phyloP scores from a whole-genome alignment of 1,140 invertebrate species.

The Drosophila carrolli region DNA sequence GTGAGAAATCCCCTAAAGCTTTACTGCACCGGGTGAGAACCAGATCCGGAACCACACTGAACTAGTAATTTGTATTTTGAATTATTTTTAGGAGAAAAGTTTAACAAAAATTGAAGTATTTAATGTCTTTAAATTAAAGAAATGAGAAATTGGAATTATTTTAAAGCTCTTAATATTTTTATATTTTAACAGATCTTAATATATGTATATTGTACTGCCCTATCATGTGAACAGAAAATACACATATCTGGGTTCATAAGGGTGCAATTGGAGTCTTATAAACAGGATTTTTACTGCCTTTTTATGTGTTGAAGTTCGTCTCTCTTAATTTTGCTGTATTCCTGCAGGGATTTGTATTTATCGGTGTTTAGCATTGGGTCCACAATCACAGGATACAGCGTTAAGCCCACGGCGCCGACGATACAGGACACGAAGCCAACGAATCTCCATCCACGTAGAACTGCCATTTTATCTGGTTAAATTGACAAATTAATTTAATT shows the following conservation, averaged over 20 bases:
- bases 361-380: conserved; percentile 88
- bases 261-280: background rate
- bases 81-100: no score
- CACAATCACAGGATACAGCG: conserved; percentile 88
- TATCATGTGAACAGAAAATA: conserved; percentile 11
- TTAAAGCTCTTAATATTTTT: background rate
- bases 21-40: conserved; percentile 7
- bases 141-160: no score
- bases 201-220: conserved; percentile 11
- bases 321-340: conserved; percentile 51
- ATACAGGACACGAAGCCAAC: conserved; percentile 86
- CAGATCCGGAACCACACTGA: conserved; percentile 8
- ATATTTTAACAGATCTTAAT: conserved; percentile 12
- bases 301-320: conserved; percentile 44
- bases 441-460: conserved; percentile 87
- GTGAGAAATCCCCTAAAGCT: conserved; percentile 46
- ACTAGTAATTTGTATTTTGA: background rate
- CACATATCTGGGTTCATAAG: conserved; percentile 6
- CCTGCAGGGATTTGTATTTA: conserved; percentile 86
- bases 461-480: conserved; percentile 69
- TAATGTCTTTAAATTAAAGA: no score
- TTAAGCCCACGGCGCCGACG: conserved; percentile 86
- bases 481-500: conserved; percentile 1
- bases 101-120: no score
- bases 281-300: conserved; percentile 11